These are phyloP conservation scores for Pantala flavescens DNA, from an alignment of 1,140 invertebrate species.

Conservation along the genomic window DNA sequence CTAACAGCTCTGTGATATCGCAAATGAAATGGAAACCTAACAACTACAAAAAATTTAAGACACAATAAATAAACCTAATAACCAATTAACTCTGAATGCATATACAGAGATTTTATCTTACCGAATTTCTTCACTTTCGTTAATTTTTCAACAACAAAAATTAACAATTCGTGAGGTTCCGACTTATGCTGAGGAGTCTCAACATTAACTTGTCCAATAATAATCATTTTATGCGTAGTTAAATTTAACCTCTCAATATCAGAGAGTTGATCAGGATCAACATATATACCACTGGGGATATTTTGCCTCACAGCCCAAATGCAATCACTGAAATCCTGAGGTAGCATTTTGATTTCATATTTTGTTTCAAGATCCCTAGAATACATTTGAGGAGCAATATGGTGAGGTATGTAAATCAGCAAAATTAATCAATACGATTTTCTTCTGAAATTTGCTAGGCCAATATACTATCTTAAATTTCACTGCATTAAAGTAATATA, in stretches of 20 bases:
- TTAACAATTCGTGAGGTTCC: not conserved
- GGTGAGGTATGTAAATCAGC: too few species aligned
- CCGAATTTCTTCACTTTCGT: not conserved
- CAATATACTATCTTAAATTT: too few species aligned
- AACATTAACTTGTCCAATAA: not conserved
- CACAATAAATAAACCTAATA: not conserved
- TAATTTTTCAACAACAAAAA: not conserved
- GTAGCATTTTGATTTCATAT: not conserved
- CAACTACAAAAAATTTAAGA: not conserved
- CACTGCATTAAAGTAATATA: too few species aligned
- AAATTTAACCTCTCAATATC: not conserved
- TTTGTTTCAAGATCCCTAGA: not conserved
- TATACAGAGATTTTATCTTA: not conserved
- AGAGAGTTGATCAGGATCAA: not conserved
- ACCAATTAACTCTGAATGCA: too few species aligned
- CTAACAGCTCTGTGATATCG: not conserved
- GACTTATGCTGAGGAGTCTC: not conserved
- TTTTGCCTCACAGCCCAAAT: not conserved
- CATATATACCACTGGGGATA: not conserved
- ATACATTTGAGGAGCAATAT: too few species aligned
- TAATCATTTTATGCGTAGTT: not conserved
- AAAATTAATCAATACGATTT: too few species aligned
- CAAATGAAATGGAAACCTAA: not conserved
- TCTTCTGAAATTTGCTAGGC: too few species aligned
- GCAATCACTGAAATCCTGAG: not conserved